Conservation (phyloP, 2,888 invertebrate species). For the Sericinus montela region DNA sequence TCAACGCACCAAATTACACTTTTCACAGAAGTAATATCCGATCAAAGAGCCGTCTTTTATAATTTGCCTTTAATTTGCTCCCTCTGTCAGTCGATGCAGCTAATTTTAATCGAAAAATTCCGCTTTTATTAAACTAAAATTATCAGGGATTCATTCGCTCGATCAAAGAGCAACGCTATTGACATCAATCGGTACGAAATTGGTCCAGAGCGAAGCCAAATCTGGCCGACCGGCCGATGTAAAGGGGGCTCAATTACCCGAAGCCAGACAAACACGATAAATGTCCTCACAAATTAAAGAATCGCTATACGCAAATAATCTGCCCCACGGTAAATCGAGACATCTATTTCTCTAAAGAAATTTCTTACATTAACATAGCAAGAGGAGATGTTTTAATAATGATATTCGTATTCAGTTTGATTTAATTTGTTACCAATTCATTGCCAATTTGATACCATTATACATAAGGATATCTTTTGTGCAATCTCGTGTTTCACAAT, state of each 20-base stretch:
- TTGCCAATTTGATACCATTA: too few species aligned
- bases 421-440: too few species aligned
- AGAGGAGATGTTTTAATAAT: too few species aligned
- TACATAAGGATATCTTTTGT: too few species aligned
- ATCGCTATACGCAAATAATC: conserved; percentile 52
- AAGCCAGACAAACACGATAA: conserved; percentile 65
- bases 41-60: conserved; percentile 26
- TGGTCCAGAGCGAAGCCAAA: conserved; percentile 59
- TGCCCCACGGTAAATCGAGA: neutral
- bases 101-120: conserved; percentile 41
- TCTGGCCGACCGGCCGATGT: conserved; percentile 33
- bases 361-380: neutral
- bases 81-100: conserved; percentile 24
- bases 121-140: conserved; percentile 60
- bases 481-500: too few species aligned
- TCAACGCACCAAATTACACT: conserved; percentile 3
- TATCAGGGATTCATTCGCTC: conserved; percentile 41
- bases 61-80: conserved; percentile 24
- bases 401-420: too few species aligned
- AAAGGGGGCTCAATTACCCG: conserved; percentile 61
- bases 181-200: conserved; percentile 63
- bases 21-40: conserved; percentile 23
- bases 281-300: conserved; percentile 72
- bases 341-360: neutral
- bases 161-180: conserved; percentile 61